Base-by-base conservation (phyloP, 2,888 invertebrate genomes). In the Tortricodes alternella region DNA sequence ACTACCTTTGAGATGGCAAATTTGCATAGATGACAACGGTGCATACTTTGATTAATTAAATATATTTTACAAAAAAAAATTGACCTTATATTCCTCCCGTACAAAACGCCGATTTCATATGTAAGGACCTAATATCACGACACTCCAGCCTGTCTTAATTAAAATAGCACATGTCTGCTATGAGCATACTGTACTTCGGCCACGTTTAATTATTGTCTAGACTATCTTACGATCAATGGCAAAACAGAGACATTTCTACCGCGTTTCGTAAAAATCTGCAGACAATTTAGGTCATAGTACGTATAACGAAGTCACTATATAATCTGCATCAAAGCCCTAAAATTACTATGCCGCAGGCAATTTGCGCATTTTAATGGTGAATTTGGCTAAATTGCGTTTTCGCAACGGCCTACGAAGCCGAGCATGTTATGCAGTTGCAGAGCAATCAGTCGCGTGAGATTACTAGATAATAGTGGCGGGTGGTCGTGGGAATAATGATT, bases 401-500 rank as follows among this genome's bases (percentile, higher is more conserved):
- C 37, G 50, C 49, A 56, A 56, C 49, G n/a, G 6, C 18, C 15
- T 44, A 23, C 52, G 41, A 52, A 52, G 46, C 49, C 37, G 34
- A 39, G 48, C 34, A 35, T 39, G 48, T 49, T 49, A 49, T 43
- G 27, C 43, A 55, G 61, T 52, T 66, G 53, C 59, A 29, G 15
- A 32, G 48, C 46, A 53, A 59, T 53, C 23, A 58, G 49, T 55
- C 49, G 60, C 59, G 66, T 66, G 57, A 63, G 60, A 62, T 64
- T 41, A 46, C 59, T 27, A 64, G 58, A 50, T 67, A 67, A 73
- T 74, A 69, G 74, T 69, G 68, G 67, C 66, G 67, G 68, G 69
- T 68, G 71, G 68, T 68, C 83, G 82, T 83, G 83, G 78, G 81
- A 83, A 81, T 74, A 61, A 67, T 72, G 79, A 79, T 78, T 80